A percentile compares a stretch with the other conserved stretches of the same genome.
Evolutionary conservation across 2,797 vertebrate genomes (phyloP).

Genomic region (Etheostoma perlongum): DNA sequence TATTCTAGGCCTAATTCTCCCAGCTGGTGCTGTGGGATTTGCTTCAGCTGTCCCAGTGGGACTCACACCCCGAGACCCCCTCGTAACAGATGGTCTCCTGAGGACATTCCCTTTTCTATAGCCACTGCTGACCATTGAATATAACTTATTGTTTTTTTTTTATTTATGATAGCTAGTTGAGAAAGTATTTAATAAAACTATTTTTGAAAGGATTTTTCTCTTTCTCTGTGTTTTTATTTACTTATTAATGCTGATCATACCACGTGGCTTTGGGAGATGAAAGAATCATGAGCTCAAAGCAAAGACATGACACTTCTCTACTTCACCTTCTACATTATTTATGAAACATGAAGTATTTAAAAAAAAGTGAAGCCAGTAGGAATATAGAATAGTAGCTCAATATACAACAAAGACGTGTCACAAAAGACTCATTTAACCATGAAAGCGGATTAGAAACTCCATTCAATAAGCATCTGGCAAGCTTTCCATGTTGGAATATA

Average conservation of each 20-base stretch:
- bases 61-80: constrained; percentile 55
- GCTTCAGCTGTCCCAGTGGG: constrained; percentile 79
- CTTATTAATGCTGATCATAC: not conserved
- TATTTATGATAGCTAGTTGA: constrained; percentile 64
- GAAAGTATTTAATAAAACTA: constrained; percentile 70
- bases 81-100: constrained; percentile 79
- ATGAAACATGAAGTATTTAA: constrained; percentile 48
- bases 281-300: constrained; percentile 23
- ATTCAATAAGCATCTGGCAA: constrained; percentile 78
- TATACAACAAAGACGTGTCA: constrained; percentile 50
- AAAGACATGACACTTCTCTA: not conserved
- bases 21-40: constrained; percentile 82
- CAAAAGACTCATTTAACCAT: constrained; percentile 67
- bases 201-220: constrained; percentile 49
- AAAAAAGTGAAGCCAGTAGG: constrained; percentile 42
- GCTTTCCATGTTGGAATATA: constrained; percentile 39
- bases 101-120: constrained; percentile 45
- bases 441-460: constrained; percentile 74
- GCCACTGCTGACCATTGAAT: constrained; percentile 31
- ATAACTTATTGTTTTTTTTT: constrained; percentile 48
- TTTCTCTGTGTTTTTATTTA: constrained; percentile 20
- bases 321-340: constrained; percentile 27
- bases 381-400: too few species aligned
- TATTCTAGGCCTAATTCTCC: constrained; percentile 77
- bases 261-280: not conserved